Base-by-base conservation (phyloP, 2,888 invertebrate genomes). In the Protonemura montana region DNA sequence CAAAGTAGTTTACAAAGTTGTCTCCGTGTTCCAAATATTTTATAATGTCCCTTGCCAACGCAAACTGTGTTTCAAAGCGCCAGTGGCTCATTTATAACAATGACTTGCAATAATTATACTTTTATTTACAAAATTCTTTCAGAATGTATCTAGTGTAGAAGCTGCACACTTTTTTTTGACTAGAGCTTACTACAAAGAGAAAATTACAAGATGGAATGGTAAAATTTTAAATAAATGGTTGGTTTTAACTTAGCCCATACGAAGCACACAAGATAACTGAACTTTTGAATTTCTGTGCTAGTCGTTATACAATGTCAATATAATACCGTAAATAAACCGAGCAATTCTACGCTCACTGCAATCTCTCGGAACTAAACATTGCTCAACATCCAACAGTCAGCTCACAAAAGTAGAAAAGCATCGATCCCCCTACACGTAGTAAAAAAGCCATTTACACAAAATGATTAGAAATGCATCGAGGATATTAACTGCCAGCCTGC, bases 91-190 rank as follows among this genome's bases (percentile, higher is more conserved):
- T 27, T 28, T 29, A 59, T 59, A 59, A 59, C 59, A 21, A 59
- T 59, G 6, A 59, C 59, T 59, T 81, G n/a, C 29, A 21, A 29
- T 81, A 81, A 29, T 2, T 81, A 81, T 78, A 59, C 35, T 21
- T 59, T 26, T 82, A 85, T 82, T 21, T 87, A 87, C 87, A 85
- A n/a, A 86, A 59, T 59, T 87, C 85, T 25, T 86, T 86, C 29
- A 26, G 76, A 87, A 87, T 85, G 84, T 59, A 76, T 84, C 59
- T 42, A 84, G 84, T 84, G 59, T 21, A 59, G 7, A 84, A 84
- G 84, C 84, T 76, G 84, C 84, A 59, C 82, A 42, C n/a, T n/a
- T n/a, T n/a, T n/a, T 83, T 76, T 76, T 84, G 84, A 84, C 84
- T 84, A 84, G 84, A 84, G 76, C 59, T 27, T 59, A 59, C 84